Conservation (phyloP, 2,113 vertebrate species). For the Stigmatopora nigra region DNA sequence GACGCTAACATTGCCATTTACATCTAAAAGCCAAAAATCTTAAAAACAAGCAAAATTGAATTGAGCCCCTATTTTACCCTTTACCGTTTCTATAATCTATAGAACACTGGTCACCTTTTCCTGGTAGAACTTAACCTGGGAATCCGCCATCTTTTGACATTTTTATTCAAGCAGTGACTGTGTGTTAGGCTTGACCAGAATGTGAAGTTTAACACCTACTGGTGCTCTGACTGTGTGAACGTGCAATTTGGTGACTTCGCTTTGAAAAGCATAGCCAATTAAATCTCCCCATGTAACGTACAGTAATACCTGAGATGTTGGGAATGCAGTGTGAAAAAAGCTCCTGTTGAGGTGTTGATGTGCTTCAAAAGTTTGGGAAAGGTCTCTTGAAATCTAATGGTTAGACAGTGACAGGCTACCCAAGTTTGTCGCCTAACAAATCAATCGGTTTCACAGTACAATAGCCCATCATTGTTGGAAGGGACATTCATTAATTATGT, state of each 20-base stretch:
- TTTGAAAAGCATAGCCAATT: background rate
- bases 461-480: constrained; percentile 84
- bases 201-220: background rate
- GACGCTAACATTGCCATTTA: no score
- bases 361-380: background rate
- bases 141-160: background rate
- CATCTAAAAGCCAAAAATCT: no score
- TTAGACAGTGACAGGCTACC: constrained; percentile 26
- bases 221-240: background rate
- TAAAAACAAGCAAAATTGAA: no score
- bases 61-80: no score
- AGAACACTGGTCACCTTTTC: no score
- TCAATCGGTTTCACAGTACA: constrained; percentile 80
- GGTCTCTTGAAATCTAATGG: constrained; percentile 7
- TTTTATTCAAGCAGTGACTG: background rate
- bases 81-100: no score
- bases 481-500: constrained; percentile 94
- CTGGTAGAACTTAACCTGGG: background rate
- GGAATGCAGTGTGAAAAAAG: background rate
- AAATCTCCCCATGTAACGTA: background rate
- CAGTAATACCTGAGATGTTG: background rate
- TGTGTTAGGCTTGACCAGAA: background rate
- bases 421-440: constrained; percentile 71
- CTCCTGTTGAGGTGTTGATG: background rate
- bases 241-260: background rate